A percentile compares a stretch with the other conserved stretches of the same genome.
These are phyloP conservation scores for Glyphotaelius pellucidus DNA, from an alignment of 2,888 invertebrate genomes.

Conservation along the genomic window DNA sequence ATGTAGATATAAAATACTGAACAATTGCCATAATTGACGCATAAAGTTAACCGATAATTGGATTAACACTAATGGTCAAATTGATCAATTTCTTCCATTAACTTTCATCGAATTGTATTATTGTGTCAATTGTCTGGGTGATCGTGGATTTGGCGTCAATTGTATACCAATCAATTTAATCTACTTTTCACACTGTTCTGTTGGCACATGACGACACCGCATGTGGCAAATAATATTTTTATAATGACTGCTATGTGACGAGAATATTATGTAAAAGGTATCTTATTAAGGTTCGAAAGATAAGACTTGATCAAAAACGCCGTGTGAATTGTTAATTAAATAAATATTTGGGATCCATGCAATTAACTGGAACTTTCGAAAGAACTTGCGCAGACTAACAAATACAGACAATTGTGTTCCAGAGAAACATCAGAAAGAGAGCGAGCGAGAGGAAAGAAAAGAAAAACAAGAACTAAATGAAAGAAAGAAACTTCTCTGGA, in stretches of 20 bases:
- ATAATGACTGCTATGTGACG: not conserved
- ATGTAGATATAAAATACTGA: not conserved
- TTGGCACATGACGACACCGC: not conserved
- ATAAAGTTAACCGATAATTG: not conserved
- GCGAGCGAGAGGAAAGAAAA: conserved; percentile 42
- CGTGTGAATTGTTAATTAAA: not conserved
- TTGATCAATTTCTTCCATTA: conserved; percentile 14
- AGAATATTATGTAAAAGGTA: not conserved
- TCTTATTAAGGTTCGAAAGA: not conserved
- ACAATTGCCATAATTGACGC: not conserved
- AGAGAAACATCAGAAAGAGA: not conserved
- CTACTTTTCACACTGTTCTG: not conserved
- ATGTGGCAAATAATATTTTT: not conserved
- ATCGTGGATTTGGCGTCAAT: not conserved
- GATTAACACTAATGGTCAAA: not conserved
- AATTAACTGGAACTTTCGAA: conserved; percentile 18
- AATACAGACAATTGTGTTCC: not conserved
- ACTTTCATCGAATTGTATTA: conserved; percentile 10
- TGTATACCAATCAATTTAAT: not conserved
- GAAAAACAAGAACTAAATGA: conserved; percentile 64
- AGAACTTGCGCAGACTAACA: conserved; percentile 25
- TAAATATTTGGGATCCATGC: not conserved
- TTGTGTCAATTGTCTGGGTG: not conserved
- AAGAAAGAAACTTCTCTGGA: conserved; percentile 70
- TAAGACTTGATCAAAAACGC: not conserved